Conservation (phyloP, 64 coral and sea anemone species). For the Acropora tenuis region DNA sequence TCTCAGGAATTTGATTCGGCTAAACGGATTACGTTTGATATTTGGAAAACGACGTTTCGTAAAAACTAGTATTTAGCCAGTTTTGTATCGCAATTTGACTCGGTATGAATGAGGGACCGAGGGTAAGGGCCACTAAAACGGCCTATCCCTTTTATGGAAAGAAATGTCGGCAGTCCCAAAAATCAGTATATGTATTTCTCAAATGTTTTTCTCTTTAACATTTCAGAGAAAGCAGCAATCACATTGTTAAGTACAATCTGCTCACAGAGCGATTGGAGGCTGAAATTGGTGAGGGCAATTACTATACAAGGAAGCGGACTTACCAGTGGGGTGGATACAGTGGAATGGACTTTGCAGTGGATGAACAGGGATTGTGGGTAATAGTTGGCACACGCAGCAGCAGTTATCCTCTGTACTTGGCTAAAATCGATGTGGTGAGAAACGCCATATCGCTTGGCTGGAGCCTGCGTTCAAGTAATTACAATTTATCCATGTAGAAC, state of each 20-base stretch:
- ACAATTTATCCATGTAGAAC: not conserved
- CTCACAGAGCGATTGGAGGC: constrained; percentile 11
- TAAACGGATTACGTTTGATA: too few species aligned
- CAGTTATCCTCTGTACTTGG: not conserved
- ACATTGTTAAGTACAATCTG: constrained; percentile 58
- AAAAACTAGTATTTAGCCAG: too few species aligned
- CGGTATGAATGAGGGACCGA: too few species aligned
- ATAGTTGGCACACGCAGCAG: not conserved
- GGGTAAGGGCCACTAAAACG: too few species aligned
- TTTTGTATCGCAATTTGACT: too few species aligned
- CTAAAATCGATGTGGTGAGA: constrained; percentile 30
- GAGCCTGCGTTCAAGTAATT: constrained; percentile 6
- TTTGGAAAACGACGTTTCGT: too few species aligned
- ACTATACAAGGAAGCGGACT: not conserved
- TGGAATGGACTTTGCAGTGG: constrained; percentile 59
- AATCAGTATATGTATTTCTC: not conserved
- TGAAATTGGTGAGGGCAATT: constrained; percentile 7
- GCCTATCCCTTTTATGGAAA: not conserved
- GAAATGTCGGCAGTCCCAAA: not conserved
- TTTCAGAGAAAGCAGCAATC: not conserved
- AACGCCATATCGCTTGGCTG: not conserved
- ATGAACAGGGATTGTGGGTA: constrained; percentile 50
- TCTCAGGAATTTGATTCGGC: too few species aligned
- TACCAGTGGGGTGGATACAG: constrained; percentile 35
- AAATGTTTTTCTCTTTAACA: not conserved